A percentile compares a stretch with the other conserved stretches of the same genome.
These are phyloP conservation scores for Melanotaenia maccullochi DNA, from an alignment of 2,797 vertebrate species.

Conservation along the genomic window DNA sequence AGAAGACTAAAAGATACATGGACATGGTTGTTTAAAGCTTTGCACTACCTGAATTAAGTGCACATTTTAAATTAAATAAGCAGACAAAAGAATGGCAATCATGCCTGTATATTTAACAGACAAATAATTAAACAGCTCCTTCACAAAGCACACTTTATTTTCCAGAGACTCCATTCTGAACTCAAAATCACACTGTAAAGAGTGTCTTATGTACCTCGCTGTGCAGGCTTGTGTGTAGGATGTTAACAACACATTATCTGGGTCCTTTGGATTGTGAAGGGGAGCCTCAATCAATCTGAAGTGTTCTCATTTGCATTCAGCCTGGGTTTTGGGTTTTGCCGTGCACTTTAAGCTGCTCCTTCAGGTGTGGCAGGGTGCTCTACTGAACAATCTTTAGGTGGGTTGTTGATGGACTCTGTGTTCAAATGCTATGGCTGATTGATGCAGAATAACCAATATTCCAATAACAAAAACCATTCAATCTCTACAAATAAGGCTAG, in stretches of 20 bases:
- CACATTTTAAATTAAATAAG: slow-evolving; percentile 24
- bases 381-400: neutral
- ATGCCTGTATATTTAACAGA: neutral
- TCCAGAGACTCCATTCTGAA: neutral
- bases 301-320: neutral
- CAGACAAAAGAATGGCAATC: neutral
- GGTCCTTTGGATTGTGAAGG: neutral
- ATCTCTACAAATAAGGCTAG: neutral
- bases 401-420: neutral
- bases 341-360: neutral
- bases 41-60: slow-evolving; percentile 17
- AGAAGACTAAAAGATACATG: neutral
- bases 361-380: neutral
- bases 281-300: neutral
- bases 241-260: neutral
- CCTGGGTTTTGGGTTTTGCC: neutral
- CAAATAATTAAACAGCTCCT: neutral
- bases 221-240: neutral
- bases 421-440: neutral
- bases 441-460: slow-evolving; percentile 1
- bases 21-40: slow-evolving; percentile 19
- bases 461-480: slow-evolving; percentile 14
- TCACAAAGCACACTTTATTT: neutral
- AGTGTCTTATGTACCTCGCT: neutral
- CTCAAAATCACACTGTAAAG: neutral